Percentiles rank a stretch among this genome's conserved stretches.
These are phyloP conservation scores for Drosophila takahashii DNA, from an alignment of 1,140 invertebrate genomes.

Conservation along the genomic window DNA sequence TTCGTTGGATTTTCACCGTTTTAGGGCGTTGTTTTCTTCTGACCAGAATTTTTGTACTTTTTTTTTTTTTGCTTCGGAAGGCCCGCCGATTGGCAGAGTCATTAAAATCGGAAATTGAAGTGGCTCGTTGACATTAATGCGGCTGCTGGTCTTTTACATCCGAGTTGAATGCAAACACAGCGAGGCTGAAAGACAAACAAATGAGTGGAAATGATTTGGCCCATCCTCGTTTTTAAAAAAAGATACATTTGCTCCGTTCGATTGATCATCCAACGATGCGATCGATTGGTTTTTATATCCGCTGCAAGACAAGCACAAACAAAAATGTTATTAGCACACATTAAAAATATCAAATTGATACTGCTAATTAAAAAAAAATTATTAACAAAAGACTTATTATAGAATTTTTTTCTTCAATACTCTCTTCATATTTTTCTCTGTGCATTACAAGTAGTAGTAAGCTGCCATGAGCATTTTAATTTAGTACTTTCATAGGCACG, in stretches of 20 bases:
- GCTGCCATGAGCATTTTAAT: constrained; percentile 42
- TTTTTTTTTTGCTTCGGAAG: background rate
- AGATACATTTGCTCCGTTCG: constrained; percentile 20
- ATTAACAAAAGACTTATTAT: background rate
- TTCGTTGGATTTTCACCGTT: constrained; percentile 59
- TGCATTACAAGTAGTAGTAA: constrained; percentile 5
- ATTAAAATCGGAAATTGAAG: constrained; percentile 47
- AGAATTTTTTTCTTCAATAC: no score
- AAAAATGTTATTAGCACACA: background rate
- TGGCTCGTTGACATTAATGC: constrained; percentile 45
- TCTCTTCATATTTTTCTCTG: background rate
- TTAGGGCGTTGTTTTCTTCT: constrained; percentile 68
- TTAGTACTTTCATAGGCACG: constrained; percentile 52
- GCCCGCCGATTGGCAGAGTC: constrained; percentile 9
- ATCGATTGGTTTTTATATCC: constrained; percentile 17
- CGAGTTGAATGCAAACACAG: constrained; percentile 51
- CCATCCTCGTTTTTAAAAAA: constrained; percentile 4
- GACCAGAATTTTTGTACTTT: background rate
- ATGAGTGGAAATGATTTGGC: constrained; percentile 25
- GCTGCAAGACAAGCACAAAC: background rate
- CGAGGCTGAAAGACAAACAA: constrained; percentile 37
- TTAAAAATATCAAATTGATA: no score
- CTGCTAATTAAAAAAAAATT: background rate
- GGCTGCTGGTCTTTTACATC: constrained; percentile 12
- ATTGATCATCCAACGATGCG: constrained; percentile 23